Base-by-base conservation (phyloP, 2,113 vertebrate genomes). In the Toxostoma redivivum region DNA sequence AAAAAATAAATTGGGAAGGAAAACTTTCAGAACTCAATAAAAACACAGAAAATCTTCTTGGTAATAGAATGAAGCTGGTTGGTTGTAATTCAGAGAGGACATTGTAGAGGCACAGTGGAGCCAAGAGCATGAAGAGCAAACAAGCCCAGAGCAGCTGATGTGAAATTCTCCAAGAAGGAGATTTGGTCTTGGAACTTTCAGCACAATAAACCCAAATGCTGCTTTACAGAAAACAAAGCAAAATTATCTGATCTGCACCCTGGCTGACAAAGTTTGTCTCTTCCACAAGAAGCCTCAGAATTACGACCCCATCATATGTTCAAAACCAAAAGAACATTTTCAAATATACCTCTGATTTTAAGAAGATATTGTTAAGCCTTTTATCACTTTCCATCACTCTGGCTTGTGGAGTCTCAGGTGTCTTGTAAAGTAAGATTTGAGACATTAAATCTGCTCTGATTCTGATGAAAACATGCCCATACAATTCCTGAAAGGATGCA, bases 21-120 rank as follows among this genome's bases (percentile, higher is more conserved):
- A 48, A 85, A 65, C 10, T 42, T 77, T 14, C 23, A 77, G 42
- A 69, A 78, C 30, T 53, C 47, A 28, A 0, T 35, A 51, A 30
- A 53, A 47, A 33, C 33, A 42, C 0, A 47, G 25, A 57, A 72
- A 64, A 2, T 31, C 31, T 11, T 72, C 45, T 72, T n/a, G 6
- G 31, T 72, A 37, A 71, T n/a, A 67, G 13, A 48, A 50, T 6
- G 53, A 60, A 80, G 61, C 3, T 4, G 3, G 19, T 21, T 61
- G 33, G 22, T 78, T 73, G 7, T 51, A 15, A 27, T 79, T 61
- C 48, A 51, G 67, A 76, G 48, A 61, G 48, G 53, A 40, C 21
- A 3, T 9, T 8, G 12, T 7, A 57, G 48, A 51, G 40, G 31
- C 0, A 1, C 30, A 47, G 3, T 0, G 6, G 9, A 86, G 35